phyloP scores from a whole-genome alignment of 2,113 vertebrate genomes.

The Oreochromis niloticus region DNA sequence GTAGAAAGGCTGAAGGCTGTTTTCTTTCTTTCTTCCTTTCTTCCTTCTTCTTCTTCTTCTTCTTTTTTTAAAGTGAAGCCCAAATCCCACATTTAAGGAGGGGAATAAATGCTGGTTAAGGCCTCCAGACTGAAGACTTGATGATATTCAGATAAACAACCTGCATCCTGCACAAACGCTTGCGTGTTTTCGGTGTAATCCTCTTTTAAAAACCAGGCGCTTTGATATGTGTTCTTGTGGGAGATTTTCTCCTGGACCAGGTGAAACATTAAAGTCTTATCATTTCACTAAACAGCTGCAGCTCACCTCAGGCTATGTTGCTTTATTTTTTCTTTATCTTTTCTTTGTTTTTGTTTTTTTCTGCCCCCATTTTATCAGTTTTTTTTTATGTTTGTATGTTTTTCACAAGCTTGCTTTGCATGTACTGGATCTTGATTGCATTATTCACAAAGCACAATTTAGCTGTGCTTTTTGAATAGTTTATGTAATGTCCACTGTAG shows the following conservation, averaged over 20 bases:
- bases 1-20: slow-evolving; percentile 5
- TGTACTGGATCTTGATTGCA: neutral
- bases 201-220: neutral
- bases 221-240: slow-evolving; percentile 41
- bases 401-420: neutral
- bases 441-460: neutral
- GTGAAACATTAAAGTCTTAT: slow-evolving; percentile 39
- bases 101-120: neutral
- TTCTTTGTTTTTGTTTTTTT: neutral
- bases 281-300: slow-evolving; percentile 16
- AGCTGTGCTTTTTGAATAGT: neutral
- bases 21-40: neutral
- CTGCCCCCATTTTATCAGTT: neutral
- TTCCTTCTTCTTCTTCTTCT: neutral
- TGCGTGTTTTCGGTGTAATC: neutral
- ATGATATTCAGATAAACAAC: slow-evolving; percentile 34
- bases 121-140: slow-evolving; percentile 7
- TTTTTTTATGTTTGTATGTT: neutral
- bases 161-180: neutral
- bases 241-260: slow-evolving; percentile 33
- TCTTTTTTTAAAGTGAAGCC: neutral
- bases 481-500: neutral
- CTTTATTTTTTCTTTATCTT: neutral
- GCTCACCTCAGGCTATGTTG: slow-evolving; percentile 10
- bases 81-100: slow-evolving; percentile 4